Base-by-base conservation (phyloP, 2,888 invertebrate species). In the Limnephilus marmoratus region DNA sequence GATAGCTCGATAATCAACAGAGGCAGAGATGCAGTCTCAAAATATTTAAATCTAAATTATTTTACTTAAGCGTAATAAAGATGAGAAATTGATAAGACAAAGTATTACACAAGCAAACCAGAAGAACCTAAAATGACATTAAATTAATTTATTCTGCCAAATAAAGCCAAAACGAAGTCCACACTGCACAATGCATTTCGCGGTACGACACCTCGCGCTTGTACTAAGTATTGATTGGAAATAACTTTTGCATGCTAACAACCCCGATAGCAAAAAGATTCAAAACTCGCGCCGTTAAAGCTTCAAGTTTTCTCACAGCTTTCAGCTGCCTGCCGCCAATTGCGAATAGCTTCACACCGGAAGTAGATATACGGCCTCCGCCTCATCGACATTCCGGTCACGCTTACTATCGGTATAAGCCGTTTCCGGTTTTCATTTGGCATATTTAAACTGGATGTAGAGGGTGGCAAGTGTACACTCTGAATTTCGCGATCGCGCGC, bases 391-490 rank as follows among this genome's bases (percentile, higher is more conserved):
- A 88, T 88, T 88, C 80, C 88, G 37, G 24, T 80, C 80, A 34
- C 88, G 68, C 88, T 49, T 53, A 80, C 88, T 88, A 88, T 88
- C 88, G 88, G 88, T 80, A 88, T 80, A 86, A 80, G 18, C 88
- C 88, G 34, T 80, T 88, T 88, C 88, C 88, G 88, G 88, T 88
- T 88, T 88, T 88, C 88, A 88, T 88, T 88, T 68, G 88, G 88
- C 88, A 80, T 80, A 88, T 88, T 88, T 68, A 88, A 68, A 68
- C 80, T 88, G 68, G 34, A 80, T 31, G 80, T 80, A 53, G 88
- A 37, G 15, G 24, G 88, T 31, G 80, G 88, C 15, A 45, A 31
- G 45, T 31, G n/a, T 45, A 29, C 49, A n/a, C 9, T 49, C 18
- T 49, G n/a, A 15, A 88, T 37, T 68, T 68, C 80, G 53, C 88